phyloP scores from a whole-genome alignment of 2,113 vertebrate genomes.

The Promerops cafer region DNA sequence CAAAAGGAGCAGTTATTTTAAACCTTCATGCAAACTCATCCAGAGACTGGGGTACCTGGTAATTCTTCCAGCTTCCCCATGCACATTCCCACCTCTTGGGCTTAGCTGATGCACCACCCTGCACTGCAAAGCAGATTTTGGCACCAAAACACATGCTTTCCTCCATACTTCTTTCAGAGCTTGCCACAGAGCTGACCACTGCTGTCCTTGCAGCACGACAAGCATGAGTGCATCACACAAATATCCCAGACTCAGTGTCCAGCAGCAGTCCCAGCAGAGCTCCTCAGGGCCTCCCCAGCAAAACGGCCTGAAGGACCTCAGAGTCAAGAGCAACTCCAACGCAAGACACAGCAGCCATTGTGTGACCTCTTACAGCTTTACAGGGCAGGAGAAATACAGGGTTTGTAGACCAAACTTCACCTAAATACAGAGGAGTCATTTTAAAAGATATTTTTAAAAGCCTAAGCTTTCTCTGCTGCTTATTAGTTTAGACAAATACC shows the following conservation, averaged over 20 bases:
- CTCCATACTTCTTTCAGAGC: neutral
- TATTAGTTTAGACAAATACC: neutral
- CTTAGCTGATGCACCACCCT: neutral
- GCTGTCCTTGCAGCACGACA: neutral
- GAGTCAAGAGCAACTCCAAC: neutral
- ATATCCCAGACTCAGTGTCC: neutral
- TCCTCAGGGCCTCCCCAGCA: neutral
- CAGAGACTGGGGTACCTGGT: neutral
- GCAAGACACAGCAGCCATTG: rapidly evolving
- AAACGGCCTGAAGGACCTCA: neutral
- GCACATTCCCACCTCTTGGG: neutral
- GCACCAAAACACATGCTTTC: neutral
- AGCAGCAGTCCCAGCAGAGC: neutral
- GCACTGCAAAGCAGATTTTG: neutral
- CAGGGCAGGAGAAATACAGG: neutral
- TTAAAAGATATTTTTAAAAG: neutral
- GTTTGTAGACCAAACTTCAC: neutral
- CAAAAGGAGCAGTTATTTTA: neutral
- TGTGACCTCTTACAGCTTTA: neutral
- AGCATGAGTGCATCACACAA: rapidly evolving
- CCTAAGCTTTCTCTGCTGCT: neutral
- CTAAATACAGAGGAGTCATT: neutral
- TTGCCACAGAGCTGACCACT: neutral
- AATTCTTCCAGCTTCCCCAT: neutral
- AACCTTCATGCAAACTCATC: neutral